Evolutionary conservation across 2,113 vertebrate genomes (phyloP).

Genomic region (Ptilorrhoa leucosticta): DNA sequence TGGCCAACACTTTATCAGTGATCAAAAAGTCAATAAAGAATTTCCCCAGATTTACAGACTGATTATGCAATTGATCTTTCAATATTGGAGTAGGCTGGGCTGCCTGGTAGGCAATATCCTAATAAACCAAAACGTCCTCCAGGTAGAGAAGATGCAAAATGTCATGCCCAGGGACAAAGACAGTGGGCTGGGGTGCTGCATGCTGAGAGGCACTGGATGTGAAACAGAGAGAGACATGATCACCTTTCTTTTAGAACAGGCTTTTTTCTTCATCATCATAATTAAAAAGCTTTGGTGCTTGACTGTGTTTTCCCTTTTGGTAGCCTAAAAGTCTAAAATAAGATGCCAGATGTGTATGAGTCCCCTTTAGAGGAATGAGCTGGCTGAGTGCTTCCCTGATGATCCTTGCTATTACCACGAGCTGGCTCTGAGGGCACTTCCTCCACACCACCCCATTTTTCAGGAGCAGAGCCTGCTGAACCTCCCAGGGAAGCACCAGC

Average conservation of each 20-base stretch:
- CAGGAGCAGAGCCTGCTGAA: neutral
- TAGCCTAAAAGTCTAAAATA: neutral
- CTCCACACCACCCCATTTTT: fast-evolving
- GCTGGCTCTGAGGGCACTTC: neutral
- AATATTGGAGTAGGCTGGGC: neutral
- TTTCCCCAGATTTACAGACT: neutral
- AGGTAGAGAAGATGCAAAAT: neutral
- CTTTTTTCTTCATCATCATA: neutral
- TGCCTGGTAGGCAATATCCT: neutral
- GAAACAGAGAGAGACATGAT: neutral
- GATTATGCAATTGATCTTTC: neutral
- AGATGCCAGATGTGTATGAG: neutral
- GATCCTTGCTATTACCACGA: fast-evolving
- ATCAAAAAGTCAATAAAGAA: neutral
- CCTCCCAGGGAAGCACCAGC: neutral
- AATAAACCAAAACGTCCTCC: neutral
- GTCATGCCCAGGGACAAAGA: neutral
- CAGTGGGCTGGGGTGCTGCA: fast-evolving
- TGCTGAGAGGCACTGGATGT: neutral
- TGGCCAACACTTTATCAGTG: neutral
- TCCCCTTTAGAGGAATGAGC: neutral
- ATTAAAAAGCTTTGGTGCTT: neutral
- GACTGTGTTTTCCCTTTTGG: neutral
- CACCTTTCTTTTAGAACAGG: neutral
- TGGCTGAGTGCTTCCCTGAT: neutral